These are phyloP conservation scores for Tragelaphus buxtoni DNA, from an alignment of 2,113 vertebrate genomes.

Conservation along the genomic window DNA sequence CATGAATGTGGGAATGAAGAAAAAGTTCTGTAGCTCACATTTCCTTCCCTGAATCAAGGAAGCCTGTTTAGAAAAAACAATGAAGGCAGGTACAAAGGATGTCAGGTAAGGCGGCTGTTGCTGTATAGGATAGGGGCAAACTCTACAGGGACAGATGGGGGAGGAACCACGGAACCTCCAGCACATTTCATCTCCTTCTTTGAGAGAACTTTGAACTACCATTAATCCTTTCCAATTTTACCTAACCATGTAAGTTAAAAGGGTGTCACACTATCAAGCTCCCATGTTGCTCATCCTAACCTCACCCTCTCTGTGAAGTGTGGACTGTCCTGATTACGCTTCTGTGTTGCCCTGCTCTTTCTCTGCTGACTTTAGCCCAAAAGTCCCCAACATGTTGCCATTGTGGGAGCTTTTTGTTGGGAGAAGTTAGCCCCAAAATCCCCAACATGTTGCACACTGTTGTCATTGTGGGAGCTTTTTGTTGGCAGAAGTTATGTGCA, in stretches of 20 bases:
- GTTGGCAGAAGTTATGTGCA: background rate
- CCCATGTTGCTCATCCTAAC: background rate
- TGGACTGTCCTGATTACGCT: background rate
- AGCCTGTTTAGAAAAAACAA: background rate
- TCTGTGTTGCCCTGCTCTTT: background rate
- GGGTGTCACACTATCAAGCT: background rate
- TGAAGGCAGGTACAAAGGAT: background rate
- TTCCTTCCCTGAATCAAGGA: background rate
- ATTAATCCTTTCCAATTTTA: background rate
- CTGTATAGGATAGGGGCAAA: background rate
- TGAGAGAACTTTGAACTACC: background rate
- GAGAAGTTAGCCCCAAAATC: background rate
- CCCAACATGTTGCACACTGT: background rate
- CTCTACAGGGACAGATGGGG: fast-evolving
- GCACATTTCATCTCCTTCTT: background rate
- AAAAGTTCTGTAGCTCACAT: background rate
- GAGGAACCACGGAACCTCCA: background rate
- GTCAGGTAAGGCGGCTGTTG: background rate
- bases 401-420: no score
- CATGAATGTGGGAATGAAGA: background rate
- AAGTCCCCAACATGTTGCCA: background rate
- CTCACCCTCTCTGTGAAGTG: background rate
- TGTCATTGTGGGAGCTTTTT: background rate
- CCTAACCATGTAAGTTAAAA: background rate
- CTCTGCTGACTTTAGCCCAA: background rate